phyloP scores from a whole-genome alignment of 2,113 vertebrate species.

The Alosa alosa region DNA sequence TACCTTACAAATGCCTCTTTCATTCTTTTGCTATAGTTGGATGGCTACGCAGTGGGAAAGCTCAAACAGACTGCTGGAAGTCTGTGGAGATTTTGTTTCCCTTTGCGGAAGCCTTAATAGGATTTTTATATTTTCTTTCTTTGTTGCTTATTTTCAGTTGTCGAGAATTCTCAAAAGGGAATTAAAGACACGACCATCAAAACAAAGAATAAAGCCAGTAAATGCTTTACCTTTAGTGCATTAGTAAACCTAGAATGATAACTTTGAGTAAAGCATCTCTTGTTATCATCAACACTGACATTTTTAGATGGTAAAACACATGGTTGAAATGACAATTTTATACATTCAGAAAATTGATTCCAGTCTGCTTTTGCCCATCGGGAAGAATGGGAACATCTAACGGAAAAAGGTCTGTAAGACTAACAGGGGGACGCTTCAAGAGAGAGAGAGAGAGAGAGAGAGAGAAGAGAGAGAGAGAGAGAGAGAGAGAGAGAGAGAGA shows the following conservation, averaged over 20 bases:
- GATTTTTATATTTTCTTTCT: neutral
- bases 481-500: constrained; percentile 41
- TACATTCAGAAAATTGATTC: neutral
- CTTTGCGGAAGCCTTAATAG: neutral
- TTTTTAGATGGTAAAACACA: neutral
- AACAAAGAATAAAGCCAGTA: neutral
- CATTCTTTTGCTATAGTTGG: constrained; percentile 5
- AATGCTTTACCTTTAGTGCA: neutral
- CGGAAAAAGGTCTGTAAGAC: neutral
- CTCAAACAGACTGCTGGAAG: neutral
- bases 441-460: neutral
- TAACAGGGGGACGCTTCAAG: neutral
- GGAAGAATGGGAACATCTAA: neutral
- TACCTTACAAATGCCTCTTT: neutral
- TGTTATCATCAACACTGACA: neutral
- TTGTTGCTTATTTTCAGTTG: neutral
- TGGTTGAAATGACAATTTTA: neutral
- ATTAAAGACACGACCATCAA: neutral
- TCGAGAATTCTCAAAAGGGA: neutral
- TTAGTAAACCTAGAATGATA: neutral
- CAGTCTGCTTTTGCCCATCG: neutral
- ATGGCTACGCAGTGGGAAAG: constrained; percentile 5
- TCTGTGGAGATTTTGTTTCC: constrained; percentile 1
- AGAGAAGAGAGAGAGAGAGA: constrained; percentile 42
- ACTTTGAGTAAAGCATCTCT: neutral